Base-by-base conservation (phyloP, 1,140 invertebrate species). In the Laodelphax striatellus region DNA sequence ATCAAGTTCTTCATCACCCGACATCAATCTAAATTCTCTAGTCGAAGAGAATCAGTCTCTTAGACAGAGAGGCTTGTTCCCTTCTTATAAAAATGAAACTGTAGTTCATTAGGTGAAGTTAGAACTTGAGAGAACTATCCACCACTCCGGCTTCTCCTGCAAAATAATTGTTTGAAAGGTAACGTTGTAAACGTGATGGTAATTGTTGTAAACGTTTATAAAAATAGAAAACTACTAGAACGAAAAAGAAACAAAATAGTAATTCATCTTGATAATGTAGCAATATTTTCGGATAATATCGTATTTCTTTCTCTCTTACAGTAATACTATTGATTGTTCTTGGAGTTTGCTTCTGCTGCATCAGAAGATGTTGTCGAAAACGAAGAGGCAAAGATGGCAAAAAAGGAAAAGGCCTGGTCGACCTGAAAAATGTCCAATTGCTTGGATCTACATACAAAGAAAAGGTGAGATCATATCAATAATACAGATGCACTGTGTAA, bases 391-490 rank as follows among this genome's bases (percentile, higher is more conserved):
- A 96, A 82, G 93, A 95, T 78, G 91, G 89, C 67, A 95, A 95
- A 74, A 96, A 97, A 75, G 93, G 93, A 44, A 96, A 97, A 74
- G 93, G 92, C 60, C 83, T 82, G 13, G 94, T 97, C 63, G 95
- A 98, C 75, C 78, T 98, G 63, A 97, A 97, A 79, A 92, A 90
- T 69, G 94, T 98, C 65, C 92, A 96, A 70, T 79, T 97, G 38
- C 79, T 98, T 56, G 94, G 94, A 69, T 94, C 92, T 68, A 90
- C 93, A 44, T 95, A 94, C 78, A 97, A 98, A 76, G 94, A 98
- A 80, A 97, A 97, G 87, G 94, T 94, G 83, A 70, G 16, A 2
- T 5, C 34, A 38, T 38, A 11, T 13, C 10, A 13, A 31, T 38
- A 8, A 11, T 38, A 11, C 34, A 38, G 1, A 38, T 38, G 9